Percentiles rank a stretch among this genome's conserved stretches.
These are phyloP conservation scores for Drosophila ironensis DNA, from an alignment of 1,140 invertebrate species.

Conservation along the genomic window DNA sequence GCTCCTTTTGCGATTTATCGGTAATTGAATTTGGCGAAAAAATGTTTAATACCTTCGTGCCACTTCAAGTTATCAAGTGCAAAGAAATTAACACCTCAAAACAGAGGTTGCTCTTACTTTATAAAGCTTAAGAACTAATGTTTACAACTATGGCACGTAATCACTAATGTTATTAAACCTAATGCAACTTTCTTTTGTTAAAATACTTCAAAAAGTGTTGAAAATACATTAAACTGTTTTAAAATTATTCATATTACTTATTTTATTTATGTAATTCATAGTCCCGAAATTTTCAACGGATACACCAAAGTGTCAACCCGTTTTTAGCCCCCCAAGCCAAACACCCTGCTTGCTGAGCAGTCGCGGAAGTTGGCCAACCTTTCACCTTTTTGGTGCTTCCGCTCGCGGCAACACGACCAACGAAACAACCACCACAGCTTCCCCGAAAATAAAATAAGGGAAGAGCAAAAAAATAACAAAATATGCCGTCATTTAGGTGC, in stretches of 20 bases:
- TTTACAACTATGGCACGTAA: not conserved
- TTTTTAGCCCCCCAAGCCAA: slow-evolving; percentile 21
- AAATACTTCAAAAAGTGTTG: too few species aligned
- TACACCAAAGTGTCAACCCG: slow-evolving; percentile 28
- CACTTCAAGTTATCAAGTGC: too few species aligned
- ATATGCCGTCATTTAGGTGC: slow-evolving; percentile 67
- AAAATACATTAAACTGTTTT: too few species aligned
- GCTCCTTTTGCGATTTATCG: slow-evolving; percentile 5
- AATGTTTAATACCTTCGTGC: too few species aligned
- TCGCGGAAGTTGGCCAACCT: slow-evolving; percentile 45
- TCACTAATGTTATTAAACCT: not conserved
- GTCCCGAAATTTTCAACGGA: not conserved
- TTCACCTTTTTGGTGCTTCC: slow-evolving; percentile 50
- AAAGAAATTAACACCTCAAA: too few species aligned
- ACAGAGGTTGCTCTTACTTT: too few species aligned
- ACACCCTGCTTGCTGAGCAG: slow-evolving; percentile 1
- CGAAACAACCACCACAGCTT: not conserved
- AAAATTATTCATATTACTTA: too few species aligned
- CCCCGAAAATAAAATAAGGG: slow-evolving; percentile 2
- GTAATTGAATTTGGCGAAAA: slow-evolving; percentile 33
- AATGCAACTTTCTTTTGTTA: too few species aligned
- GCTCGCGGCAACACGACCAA: not conserved
- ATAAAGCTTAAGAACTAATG: not conserved
- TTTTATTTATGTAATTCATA: not conserved
- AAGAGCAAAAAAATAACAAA: slow-evolving; percentile 16